phyloP scores from a whole-genome alignment of 2,797 vertebrate genomes.

The Dallia pectoralis region DNA sequence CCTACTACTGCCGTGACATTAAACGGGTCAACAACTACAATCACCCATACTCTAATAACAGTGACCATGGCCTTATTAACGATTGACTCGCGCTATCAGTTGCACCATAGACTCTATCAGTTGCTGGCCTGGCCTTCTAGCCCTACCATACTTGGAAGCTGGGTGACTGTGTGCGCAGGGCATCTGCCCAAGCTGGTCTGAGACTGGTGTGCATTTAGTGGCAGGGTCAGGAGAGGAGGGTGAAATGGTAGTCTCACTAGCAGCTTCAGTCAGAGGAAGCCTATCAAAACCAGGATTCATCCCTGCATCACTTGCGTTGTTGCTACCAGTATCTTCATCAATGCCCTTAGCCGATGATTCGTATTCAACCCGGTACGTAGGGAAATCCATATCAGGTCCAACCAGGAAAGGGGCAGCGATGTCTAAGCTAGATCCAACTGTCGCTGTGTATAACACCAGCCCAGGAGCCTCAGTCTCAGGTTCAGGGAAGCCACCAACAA shows the following conservation, averaged over 20 bases:
- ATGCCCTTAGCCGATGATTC: neutral
- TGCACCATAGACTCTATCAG: constrained; percentile 4
- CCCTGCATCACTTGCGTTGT: neutral
- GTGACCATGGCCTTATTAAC: neutral
- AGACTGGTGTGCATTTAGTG: neutral
- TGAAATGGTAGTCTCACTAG: neutral
- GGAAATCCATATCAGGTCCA: neutral
- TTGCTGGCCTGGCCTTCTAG: neutral
- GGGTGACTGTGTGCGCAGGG: neutral
- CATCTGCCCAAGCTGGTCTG: neutral
- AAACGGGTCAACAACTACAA: neutral
- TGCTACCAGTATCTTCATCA: neutral
- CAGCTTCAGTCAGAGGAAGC: neutral
- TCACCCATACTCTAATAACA: neutral
- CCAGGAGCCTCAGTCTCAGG: neutral
- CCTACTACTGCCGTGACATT: neutral
- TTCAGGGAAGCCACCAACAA: neutral
- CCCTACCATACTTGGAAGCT: neutral
- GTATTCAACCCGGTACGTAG: neutral
- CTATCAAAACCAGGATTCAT: neutral
- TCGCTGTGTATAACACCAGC: neutral
- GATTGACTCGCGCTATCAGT: neutral
- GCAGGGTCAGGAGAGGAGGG: neutral
- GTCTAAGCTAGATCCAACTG: neutral
- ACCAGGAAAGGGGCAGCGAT: neutral